Evolutionary conservation across 23 tunicate genomes (phyloP).

Genomic region (Corella eumyota): DNA sequence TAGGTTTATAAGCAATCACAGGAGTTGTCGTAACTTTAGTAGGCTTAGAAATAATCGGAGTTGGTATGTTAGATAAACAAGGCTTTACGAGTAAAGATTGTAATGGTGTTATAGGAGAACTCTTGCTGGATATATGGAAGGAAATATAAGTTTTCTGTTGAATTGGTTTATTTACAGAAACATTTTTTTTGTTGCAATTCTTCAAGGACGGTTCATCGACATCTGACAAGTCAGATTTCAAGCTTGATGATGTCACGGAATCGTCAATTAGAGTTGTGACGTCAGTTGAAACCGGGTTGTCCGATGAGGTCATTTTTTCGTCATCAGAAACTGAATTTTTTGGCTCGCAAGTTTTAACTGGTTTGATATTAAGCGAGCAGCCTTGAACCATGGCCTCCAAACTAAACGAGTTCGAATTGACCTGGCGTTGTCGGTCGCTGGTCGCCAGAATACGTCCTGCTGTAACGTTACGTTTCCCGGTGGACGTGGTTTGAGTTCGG

Average conservation of each 20-base stretch:
- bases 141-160: not conserved
- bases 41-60: conserved; percentile 11
- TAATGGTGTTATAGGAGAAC: no score
- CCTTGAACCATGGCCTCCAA: not conserved
- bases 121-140: no score
- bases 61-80: conserved; percentile 21
- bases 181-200: not conserved
- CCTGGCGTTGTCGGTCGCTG: not conserved
- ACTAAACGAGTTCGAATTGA: not conserved
- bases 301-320: not conserved
- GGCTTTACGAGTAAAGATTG: conserved; percentile 34
- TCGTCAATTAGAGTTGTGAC: not conserved
- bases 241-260: not conserved
- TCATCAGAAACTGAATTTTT: not conserved
- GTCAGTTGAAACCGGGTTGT: not conserved
- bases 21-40: not conserved
- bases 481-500: not conserved
- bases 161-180: not conserved
- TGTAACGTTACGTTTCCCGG: not conserved
- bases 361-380: conserved; percentile 1
- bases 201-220: not conserved
- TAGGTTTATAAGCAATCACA: not conserved
- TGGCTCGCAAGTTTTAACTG: not conserved
- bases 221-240: not conserved
- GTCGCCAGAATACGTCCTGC: not conserved